These are phyloP conservation scores for Epinotia ramella DNA, from an alignment of 2,888 invertebrate genomes.

Conservation along the genomic window DNA sequence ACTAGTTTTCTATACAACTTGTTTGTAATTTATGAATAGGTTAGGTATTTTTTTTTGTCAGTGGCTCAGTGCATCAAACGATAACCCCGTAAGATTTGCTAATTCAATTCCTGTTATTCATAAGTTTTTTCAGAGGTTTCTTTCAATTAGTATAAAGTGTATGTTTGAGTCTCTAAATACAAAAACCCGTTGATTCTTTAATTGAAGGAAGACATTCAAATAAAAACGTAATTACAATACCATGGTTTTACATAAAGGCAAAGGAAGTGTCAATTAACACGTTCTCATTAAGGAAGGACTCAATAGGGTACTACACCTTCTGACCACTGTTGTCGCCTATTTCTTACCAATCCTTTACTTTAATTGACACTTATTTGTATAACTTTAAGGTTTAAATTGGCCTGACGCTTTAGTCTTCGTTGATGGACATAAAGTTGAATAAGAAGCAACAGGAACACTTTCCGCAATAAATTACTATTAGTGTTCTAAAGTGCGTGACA, in stretches of 20 bases:
- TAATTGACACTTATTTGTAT: not conserved
- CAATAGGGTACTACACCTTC: constrained; percentile 26
- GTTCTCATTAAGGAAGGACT: constrained; percentile 29
- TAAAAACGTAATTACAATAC: constrained; percentile 32
- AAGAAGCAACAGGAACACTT: constrained; percentile 16
- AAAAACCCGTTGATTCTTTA: constrained; percentile 29
- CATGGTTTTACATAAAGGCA: constrained; percentile 38
- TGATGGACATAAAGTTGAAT: constrained; percentile 11
- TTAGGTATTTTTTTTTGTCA: not conserved
- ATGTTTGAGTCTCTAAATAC: not conserved
- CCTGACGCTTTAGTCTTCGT: not conserved
- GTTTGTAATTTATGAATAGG: not conserved
- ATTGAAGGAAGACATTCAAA: constrained; percentile 36
- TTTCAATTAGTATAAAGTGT: not conserved
- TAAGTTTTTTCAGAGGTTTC: not conserved
- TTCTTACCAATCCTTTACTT: not conserved
- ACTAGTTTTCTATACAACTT: not conserved
- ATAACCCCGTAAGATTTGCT: not conserved
- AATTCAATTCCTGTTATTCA: not conserved
- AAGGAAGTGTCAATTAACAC: constrained; percentile 46
- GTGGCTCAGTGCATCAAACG: not conserved
- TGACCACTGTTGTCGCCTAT: not conserved
- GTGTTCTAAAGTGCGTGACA: constrained; percentile 20
- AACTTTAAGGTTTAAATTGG: constrained; percentile 3
- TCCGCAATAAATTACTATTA: constrained; percentile 37